These are phyloP conservation scores for Epiblema foenella DNA, from an alignment of 2,888 invertebrate genomes.

Conservation along the genomic window DNA sequence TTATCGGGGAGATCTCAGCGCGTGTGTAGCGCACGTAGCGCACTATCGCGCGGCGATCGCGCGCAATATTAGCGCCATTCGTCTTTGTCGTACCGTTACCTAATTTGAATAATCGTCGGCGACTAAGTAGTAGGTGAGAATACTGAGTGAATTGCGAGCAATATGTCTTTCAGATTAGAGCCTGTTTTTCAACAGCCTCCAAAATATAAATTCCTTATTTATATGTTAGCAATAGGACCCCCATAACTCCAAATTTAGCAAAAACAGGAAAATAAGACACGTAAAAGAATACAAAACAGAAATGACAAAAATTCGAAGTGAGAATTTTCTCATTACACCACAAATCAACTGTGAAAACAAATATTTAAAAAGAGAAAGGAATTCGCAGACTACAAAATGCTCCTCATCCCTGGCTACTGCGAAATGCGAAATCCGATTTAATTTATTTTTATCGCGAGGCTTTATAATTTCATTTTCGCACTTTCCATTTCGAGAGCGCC, in stretches of 20 bases:
- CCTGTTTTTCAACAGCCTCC: conserved; percentile 30
- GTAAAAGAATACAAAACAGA: conserved; percentile 61
- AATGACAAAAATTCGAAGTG: conserved; percentile 71
- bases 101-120: conserved; percentile 82
- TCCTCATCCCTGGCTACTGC: conserved; percentile 81
- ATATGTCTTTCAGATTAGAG: conserved; percentile 44
- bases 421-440: conserved; percentile 84
- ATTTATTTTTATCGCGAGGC: conserved; percentile 85
- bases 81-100: conserved; percentile 83
- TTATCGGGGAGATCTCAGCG: conserved; percentile 81
- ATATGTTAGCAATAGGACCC: conserved; percentile 33
- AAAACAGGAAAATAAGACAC: conserved; percentile 55
- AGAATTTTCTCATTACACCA: conserved; percentile 81
- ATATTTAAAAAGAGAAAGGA: conserved; percentile 82
- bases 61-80: conserved; percentile 83
- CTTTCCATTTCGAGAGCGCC: conserved; percentile 83
- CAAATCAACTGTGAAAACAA: conserved; percentile 84
- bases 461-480: conserved; percentile 86
- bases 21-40: conserved; percentile 78
- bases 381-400: conserved; percentile 80
- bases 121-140: conserved; percentile 76
- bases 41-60: conserved; percentile 77
- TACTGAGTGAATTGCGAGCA: conserved; percentile 70
- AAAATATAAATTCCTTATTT: conserved; percentile 35
- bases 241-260: conserved; percentile 42